Conservation (phyloP, 2,888 invertebrate species). For the Dryomyza anilis region DNA sequence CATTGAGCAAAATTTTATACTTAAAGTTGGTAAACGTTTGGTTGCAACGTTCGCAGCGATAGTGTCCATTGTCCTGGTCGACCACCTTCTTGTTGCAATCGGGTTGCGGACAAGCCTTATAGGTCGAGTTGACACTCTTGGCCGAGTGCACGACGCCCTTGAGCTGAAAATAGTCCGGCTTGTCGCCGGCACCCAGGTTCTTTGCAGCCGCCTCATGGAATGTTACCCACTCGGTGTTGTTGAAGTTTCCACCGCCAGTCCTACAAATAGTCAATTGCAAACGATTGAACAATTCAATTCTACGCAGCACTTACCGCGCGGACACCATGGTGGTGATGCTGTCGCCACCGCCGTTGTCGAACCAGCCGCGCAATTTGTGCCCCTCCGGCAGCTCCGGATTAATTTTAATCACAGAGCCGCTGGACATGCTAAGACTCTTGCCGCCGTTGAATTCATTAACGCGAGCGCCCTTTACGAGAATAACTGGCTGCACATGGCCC, state of each 20-base stretch:
- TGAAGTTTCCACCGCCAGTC: conserved; percentile 59
- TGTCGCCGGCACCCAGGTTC: conserved; percentile 75
- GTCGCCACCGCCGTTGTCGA: conserved; percentile 74
- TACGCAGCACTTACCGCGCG: conserved; percentile 62
- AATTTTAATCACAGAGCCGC: conserved; percentile 70
- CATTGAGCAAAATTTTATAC: conserved; percentile 80
- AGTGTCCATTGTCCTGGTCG: conserved; percentile 85
- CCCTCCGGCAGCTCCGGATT: conserved; percentile 92
- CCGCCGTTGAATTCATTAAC: conserved; percentile 87
- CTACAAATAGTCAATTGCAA: conserved; percentile 39
- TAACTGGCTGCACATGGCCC: conserved; percentile 75
- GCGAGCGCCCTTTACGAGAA: conserved; percentile 84
- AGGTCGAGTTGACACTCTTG: conserved; percentile 82
- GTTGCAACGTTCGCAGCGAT: conserved; percentile 94
- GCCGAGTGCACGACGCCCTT: conserved; percentile 81
- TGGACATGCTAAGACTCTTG: conserved; percentile 69
- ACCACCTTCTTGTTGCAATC: conserved; percentile 95
- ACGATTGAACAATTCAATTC: too few relatives aligned
- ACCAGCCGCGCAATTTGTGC: conserved; percentile 89
- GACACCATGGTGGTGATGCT: conserved; percentile 71
- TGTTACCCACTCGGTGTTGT: conserved; percentile 72
- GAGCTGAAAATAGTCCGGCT: conserved; percentile 80
- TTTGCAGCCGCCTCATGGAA: conserved; percentile 76
- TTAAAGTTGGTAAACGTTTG: conserved; percentile 83
- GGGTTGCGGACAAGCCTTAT: conserved; percentile 87